Evolutionary conservation across 2,797 vertebrate species (phyloP).

Genomic region (Echiichthys vipera): DNA sequence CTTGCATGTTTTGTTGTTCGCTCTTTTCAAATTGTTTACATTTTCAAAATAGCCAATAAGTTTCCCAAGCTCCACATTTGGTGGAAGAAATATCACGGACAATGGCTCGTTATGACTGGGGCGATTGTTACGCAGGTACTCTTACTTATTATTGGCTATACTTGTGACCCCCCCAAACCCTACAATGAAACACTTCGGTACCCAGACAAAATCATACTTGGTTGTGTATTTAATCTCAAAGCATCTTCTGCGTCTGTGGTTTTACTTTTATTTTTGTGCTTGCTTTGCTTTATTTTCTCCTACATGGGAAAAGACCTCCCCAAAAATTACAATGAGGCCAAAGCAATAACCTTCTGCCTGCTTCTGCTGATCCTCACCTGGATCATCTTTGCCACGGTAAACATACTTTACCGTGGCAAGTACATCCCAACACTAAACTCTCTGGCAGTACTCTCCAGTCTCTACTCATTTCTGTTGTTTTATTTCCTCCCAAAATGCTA

Average conservation of each 20-base stretch:
- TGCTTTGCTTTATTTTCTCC: conserved; percentile 84
- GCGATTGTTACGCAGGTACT: conserved; percentile 67
- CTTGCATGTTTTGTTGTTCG: conserved; percentile 85
- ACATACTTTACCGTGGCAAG: conserved; percentile 61
- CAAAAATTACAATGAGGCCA: conserved; percentile 90
- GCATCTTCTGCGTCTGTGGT: conserved; percentile 13
- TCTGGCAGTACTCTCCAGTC: conserved; percentile 66
- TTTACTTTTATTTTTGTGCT: conserved; percentile 29
- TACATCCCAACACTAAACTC: conserved; percentile 62
- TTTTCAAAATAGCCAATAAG: conserved; percentile 88
- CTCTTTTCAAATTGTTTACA: conserved; percentile 87
- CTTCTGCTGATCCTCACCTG: conserved; percentile 84
- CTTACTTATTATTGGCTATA: conserved; percentile 63
- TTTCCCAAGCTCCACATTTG: conserved; percentile 74
- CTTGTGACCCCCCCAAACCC: conserved; percentile 62
- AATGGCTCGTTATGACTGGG: conserved; percentile 76
- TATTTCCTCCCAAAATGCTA: conserved; percentile 89
- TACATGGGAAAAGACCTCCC: conserved; percentile 90
- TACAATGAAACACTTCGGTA: conserved; percentile 56
- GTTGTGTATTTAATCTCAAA: conserved; percentile 66
- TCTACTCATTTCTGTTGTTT: conserved; percentile 83
- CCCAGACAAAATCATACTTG: conserved; percentile 76
- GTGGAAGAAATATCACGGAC: conserved; percentile 84
- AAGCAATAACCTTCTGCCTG: conserved; percentile 88
- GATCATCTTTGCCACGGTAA: conserved; percentile 76